A percentile compares a stretch with the other conserved stretches of the same genome.
Conservation (phyloP, 1,140 invertebrate genomes). For the Meloidogyne hapla region DNA sequence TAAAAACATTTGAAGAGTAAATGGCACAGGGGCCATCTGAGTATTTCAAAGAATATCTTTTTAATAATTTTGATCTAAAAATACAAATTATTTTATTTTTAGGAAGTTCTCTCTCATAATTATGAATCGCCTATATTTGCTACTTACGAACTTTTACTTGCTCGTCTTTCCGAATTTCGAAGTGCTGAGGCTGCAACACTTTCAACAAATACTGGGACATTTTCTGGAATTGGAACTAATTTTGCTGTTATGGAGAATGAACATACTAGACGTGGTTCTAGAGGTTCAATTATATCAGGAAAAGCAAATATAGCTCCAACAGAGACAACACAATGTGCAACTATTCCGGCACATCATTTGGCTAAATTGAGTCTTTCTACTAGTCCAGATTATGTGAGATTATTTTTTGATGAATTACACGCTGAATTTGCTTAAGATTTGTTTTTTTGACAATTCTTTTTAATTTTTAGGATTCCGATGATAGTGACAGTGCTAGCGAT, state of each 20-base stretch:
- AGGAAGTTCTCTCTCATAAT: conserved; percentile 55
- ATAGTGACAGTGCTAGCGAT: conserved; percentile 54
- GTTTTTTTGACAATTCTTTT: no score
- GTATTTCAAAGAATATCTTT: neutral
- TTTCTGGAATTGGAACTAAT: conserved; percentile 14
- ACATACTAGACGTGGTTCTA: conserved; percentile 52
- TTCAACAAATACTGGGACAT: conserved; percentile 1
- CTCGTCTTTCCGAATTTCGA: conserved; percentile 48
- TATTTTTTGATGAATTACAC: no score
- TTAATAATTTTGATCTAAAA: neutral
- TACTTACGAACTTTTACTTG: conserved; percentile 53
- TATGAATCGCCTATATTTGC: conserved; percentile 58
- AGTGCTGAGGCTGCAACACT: conserved; percentile 21
- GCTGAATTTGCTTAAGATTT: no score
- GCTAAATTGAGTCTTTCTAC: conserved; percentile 58
- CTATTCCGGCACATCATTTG: conserved; percentile 61
- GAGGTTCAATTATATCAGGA: conserved; percentile 62
- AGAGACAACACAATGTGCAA: conserved; percentile 38
- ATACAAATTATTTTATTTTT: conserved; percentile 3
- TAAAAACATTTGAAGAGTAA: neutral
- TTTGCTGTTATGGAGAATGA: conserved; percentile 46
- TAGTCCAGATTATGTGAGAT: conserved; percentile 53
- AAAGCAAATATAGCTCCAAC: conserved; percentile 59
- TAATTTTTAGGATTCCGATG: conserved; percentile 60
- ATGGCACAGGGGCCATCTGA: conserved; percentile 27